These are phyloP conservation scores for Caerostris extrusa DNA, from an alignment of 1,140 invertebrate species.

Conservation along the genomic window DNA sequence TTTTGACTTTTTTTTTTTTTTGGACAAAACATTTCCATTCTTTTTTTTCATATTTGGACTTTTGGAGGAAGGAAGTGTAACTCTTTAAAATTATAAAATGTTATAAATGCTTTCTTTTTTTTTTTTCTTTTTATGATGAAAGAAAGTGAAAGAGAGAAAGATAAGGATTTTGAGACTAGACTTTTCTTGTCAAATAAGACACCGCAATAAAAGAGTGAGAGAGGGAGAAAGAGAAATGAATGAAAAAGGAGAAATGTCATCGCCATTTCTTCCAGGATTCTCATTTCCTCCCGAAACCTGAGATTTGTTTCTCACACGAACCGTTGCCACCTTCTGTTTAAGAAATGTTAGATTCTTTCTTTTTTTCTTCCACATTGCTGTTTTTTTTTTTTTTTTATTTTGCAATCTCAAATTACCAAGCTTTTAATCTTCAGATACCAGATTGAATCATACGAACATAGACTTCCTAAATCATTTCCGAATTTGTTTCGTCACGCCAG, in stretches of 20 bases:
- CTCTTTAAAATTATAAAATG: constrained; percentile 19
- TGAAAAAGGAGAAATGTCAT: neutral
- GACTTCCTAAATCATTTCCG: too few species aligned
- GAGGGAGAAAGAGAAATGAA: constrained; percentile 10
- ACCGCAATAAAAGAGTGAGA: constrained; percentile 5
- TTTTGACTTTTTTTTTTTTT: neutral
- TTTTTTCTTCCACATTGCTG: neutral
- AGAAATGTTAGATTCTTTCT: neutral
- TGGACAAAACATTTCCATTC: too few species aligned
- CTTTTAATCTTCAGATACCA: neutral
- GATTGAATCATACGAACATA: neutral
- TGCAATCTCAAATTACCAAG: neutral
- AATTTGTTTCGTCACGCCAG: too few species aligned
- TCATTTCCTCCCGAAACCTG: neutral
- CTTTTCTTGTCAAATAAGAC: neutral
- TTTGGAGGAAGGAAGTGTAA: neutral
- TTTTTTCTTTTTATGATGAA: neutral
- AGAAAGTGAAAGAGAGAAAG: neutral
- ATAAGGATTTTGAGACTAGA: neutral
- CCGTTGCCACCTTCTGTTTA: too few species aligned
- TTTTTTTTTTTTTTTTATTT: neutral
- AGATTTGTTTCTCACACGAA: neutral
- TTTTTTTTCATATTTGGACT: too few species aligned
- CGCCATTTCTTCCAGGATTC: neutral
- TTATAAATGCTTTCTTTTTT: neutral